These are phyloP conservation scores for Diglossa cyanea DNA, from an alignment of 2,797 vertebrate species.

Conservation along the genomic window DNA sequence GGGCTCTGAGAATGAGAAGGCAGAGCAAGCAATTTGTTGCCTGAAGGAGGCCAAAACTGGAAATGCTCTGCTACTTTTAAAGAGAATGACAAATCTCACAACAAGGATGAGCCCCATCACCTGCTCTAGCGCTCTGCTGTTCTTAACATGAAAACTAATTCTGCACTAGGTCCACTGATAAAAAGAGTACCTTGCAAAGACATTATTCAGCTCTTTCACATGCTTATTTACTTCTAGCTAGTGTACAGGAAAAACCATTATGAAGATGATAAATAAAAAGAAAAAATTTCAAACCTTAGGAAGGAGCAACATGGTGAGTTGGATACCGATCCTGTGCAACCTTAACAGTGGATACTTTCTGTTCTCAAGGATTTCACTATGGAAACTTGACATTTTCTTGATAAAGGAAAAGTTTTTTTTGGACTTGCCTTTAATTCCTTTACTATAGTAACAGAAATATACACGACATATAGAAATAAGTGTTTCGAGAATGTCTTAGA, in stretches of 20 bases:
- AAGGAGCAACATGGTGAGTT: background rate
- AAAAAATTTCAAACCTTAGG: background rate
- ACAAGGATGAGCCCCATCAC: fast-evolving
- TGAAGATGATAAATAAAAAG: background rate
- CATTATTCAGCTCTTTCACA: background rate
- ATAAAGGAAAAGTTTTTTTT: background rate
- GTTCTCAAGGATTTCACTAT: background rate
- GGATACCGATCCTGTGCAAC: background rate
- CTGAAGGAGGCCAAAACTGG: background rate
- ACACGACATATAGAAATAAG: background rate
- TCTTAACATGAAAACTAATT: background rate
- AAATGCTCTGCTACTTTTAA: background rate
- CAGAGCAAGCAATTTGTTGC: background rate
- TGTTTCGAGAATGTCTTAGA: background rate
- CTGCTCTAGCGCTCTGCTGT: background rate
- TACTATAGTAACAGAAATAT: background rate
- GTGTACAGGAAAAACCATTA: background rate
- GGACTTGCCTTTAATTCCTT: background rate
- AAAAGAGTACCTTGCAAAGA: background rate
- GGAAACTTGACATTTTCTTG: background rate
- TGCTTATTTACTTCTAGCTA: background rate
- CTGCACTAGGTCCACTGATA: background rate
- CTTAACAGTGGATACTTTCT: background rate
- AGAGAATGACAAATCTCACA: background rate
- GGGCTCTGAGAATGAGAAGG: background rate